Percentiles rank a stretch among this genome's conserved stretches.
phyloP scores from a whole-genome alignment of 2,113 vertebrate species.

The Petrocephalus zakoni region DNA sequence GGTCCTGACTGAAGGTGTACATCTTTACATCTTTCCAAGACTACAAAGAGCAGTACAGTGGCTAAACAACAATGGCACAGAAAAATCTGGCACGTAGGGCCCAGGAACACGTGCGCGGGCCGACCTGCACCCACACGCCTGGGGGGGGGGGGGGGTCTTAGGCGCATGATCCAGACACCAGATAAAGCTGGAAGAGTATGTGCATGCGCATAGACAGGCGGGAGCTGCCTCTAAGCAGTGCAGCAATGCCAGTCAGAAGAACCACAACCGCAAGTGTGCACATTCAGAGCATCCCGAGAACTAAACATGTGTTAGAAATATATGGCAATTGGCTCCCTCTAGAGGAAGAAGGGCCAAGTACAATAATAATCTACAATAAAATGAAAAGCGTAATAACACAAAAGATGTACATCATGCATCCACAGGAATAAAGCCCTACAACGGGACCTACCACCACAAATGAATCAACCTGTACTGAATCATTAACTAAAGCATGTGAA shows the following conservation, averaged over 20 bases:
- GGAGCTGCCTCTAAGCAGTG: not conserved
- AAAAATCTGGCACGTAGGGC: not conserved
- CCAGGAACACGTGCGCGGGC: not conserved
- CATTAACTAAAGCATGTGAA: not conserved
- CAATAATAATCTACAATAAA: not conserved
- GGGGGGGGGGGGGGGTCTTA: not conserved
- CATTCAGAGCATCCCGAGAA: not conserved
- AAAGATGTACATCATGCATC: not conserved
- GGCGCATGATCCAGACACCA: not conserved
- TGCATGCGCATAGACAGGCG: not conserved
- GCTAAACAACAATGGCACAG: not conserved
- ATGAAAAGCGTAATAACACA: not conserved
- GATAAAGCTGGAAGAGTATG: not conserved
- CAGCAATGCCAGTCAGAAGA: not conserved
- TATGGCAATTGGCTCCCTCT: conserved; percentile 10
- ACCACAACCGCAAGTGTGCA: not conserved
- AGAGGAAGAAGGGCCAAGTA: conserved; percentile 10
- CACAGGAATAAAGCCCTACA: not conserved
- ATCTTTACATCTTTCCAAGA: not conserved
- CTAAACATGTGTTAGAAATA: not conserved
- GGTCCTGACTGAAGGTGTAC: not conserved
- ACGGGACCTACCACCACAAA: not conserved
- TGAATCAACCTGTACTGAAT: not conserved
- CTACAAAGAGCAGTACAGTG: not conserved
- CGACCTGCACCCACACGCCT: not conserved